Evolutionary conservation across 1,140 invertebrate genomes (phyloP).

Genomic region (Muscidifurax raptorellus): DNA sequence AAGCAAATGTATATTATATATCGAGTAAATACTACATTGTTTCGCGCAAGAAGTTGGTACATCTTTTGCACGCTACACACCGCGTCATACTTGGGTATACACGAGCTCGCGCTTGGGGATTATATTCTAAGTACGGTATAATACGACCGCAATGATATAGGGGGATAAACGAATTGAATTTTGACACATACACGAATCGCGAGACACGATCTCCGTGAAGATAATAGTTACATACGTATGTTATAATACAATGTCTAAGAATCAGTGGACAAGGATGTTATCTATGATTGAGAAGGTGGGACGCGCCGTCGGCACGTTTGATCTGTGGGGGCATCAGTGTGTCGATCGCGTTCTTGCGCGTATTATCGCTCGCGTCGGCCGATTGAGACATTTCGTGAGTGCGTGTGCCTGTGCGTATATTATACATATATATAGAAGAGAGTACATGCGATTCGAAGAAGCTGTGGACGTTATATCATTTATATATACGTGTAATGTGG

Average conservation of each 20-base stretch:
- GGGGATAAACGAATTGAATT: no score
- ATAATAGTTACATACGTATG: neutral
- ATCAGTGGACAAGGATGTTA: neutral
- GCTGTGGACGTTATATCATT: constrained; percentile 7
- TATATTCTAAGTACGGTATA: no score
- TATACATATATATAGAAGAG: no score
- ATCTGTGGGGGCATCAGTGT: no score
- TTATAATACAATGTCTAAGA: neutral
- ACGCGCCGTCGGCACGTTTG: neutral
- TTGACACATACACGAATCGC: neutral
- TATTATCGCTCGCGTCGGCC: neutral
- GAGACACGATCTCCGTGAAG: no score
- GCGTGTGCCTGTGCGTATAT: neutral
- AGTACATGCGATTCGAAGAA: constrained; percentile 5
- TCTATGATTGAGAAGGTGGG: neutral
- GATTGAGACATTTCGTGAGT: constrained; percentile 6
- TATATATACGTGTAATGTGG: no score
- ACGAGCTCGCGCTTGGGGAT: no score
- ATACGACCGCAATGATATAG: no score
- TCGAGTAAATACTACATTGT: neutral
- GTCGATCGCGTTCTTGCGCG: neutral
- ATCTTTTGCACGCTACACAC: no score
- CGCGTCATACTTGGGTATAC: no score
- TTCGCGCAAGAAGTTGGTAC: no score
- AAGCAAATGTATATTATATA: neutral